Evolutionary conservation across 2,888 invertebrate genomes (phyloP).

Genomic region (Cyclophora albipunctata): DNA sequence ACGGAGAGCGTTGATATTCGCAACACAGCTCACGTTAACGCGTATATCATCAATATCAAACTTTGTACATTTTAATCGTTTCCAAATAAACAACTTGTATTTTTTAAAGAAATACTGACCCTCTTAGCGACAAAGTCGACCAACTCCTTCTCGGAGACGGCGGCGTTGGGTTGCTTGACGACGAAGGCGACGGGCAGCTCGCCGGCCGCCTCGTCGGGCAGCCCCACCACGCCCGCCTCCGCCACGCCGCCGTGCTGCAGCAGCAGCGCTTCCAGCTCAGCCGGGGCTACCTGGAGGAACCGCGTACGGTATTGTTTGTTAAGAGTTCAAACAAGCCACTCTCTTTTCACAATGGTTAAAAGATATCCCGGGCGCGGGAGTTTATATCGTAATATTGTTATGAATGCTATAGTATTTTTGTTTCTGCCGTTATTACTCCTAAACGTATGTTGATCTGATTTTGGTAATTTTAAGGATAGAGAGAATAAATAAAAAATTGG

Average conservation of each 20-base stretch:
- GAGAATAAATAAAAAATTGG: neutral
- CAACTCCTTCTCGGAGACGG: slow-evolving; percentile 73
- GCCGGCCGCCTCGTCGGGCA: slow-evolving; percentile 82
- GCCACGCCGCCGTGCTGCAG: slow-evolving; percentile 81
- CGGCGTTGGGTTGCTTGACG: slow-evolving; percentile 73
- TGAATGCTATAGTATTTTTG: too few species aligned
- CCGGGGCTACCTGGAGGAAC: slow-evolving; percentile 80
- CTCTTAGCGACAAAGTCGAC: slow-evolving; percentile 67
- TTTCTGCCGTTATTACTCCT: too few species aligned
- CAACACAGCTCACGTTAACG: too few species aligned
- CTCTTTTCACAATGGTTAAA: neutral
- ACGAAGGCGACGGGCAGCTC: slow-evolving; percentile 86
- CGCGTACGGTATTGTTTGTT: neutral
- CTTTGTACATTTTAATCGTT: too few species aligned
- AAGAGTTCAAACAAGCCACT: neutral
- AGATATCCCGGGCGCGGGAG: too few species aligned
- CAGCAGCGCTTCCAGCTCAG: slow-evolving; percentile 88
- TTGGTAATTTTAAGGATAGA: too few species aligned
- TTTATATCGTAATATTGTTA: too few species aligned
- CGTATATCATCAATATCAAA: too few species aligned
- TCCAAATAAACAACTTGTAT: too few species aligned
- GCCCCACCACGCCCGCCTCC: slow-evolving; percentile 88
- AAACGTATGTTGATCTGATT: too few species aligned
- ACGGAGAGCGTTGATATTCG: too few species aligned
- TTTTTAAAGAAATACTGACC: slow-evolving; percentile 23